Evolutionary conservation across 2,888 invertebrate species (phyloP), one percentile per base, ranked within the genome.

Genomic region (Scaptomyza cyrtandrae): DNA sequence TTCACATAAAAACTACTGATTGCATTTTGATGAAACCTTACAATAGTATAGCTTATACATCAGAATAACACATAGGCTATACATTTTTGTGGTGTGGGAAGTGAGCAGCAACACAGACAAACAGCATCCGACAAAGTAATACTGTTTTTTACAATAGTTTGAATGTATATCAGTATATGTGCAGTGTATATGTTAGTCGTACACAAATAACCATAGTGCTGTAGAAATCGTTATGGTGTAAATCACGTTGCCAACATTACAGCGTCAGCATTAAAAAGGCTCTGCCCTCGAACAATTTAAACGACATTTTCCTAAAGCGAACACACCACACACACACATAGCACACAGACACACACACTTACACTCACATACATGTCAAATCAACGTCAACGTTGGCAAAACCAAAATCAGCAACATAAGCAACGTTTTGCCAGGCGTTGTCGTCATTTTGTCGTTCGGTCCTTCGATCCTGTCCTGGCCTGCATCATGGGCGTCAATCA

Each of bases 401-500:
- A 74, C 71, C 71, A 65, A 74, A 74, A 66, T 65, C 74, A 61
- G 75, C 65, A 70, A 52, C 70, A 65, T 60, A 58, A 61, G 58
- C 63, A 62, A 49, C 44, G 16, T 43, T 37, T 43, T 53, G 39
- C 16, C 53, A 39, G 50, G 52, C 48, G 60, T 59, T 57, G 65
- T 55, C 70, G 54, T 60, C 61, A 24, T 24, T 24, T 3, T 24
- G 24, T 24, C 24, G 29, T 10, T 41, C 16, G 13, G 39, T 39
- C 39, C 37, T 49, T 46, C 31, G 19, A 2, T 39, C 39, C 24
- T 24, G 24, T 24, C 24, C 24, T 24, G 14, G 44, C 49, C 60
- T 37, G 44, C 66, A 31, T 49, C 63, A 56, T 59, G 46, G 57
- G 52, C 58, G 78, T 78, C 79, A 78, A 78, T 78, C 78, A 78